These are phyloP conservation scores for Montipora efflorescens DNA, from an alignment of 64 coral and sea anemone genomes.

Conservation along the genomic window DNA sequence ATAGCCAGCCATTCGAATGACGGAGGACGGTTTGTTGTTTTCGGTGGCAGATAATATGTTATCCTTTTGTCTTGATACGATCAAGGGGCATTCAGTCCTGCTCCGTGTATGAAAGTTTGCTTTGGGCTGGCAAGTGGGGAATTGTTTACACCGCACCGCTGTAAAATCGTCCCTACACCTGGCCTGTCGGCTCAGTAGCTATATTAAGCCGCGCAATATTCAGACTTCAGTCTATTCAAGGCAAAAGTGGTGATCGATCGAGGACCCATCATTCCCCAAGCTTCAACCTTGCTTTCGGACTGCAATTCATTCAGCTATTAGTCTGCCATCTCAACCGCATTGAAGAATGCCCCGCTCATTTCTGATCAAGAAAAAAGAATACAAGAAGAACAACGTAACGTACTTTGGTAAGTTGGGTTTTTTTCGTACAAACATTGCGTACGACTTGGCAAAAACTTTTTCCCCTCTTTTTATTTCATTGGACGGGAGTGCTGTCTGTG, in stretches of 20 bases:
- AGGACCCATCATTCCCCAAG: constrained; percentile 24
- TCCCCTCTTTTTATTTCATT: too few species aligned
- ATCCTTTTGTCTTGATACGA: constrained; percentile 71
- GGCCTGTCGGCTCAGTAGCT: constrained; percentile 22
- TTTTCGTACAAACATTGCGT: background rate
- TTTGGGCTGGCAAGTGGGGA: constrained; percentile 61
- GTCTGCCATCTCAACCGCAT: background rate
- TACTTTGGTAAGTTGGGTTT: constrained; percentile 82
- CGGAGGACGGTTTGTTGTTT: constrained; percentile 65
- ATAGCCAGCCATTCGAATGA: constrained; percentile 56
- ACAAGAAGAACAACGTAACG: constrained; percentile 76
- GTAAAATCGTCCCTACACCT: constrained; percentile 57
- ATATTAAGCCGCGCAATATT: constrained; percentile 26
- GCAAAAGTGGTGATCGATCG: constrained; percentile 38
- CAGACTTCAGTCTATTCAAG: constrained; percentile 45
- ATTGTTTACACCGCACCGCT: constrained; percentile 63
- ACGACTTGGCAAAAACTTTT: background rate
- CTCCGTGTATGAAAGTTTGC: constrained; percentile 68
- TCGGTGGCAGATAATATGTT: constrained; percentile 65
- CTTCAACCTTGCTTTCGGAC: background rate
- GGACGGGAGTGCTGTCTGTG: too few species aligned
- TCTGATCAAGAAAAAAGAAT: constrained; percentile 95
- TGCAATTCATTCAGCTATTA: constrained; percentile 16
- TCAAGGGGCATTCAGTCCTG: constrained; percentile 30
- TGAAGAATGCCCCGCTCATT: constrained; percentile 94